Conservation (phyloP, 2,113 vertebrate genomes). For the Heloderma charlesbogerti region DNA sequence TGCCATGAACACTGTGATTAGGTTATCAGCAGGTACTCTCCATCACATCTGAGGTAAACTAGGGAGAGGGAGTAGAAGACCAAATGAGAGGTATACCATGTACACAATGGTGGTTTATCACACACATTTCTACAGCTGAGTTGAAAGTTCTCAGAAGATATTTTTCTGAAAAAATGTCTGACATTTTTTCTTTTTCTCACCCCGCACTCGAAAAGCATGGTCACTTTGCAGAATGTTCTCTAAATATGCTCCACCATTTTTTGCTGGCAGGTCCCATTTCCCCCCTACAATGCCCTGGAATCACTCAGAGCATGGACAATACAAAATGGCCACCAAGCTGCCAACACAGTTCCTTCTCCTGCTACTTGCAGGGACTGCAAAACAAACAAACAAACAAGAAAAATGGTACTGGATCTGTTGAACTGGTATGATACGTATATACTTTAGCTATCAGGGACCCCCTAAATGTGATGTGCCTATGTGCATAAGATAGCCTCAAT, state of each 20-base stretch:
- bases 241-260: too few relatives aligned
- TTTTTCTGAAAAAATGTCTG: not conserved
- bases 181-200: not conserved
- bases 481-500: not conserved
- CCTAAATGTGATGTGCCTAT: not conserved
- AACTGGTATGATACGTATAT: not conserved
- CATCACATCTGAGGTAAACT: not conserved
- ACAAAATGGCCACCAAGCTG: too few relatives aligned
- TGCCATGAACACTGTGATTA: not conserved
- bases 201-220: not conserved
- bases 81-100: not conserved
- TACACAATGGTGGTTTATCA: not conserved
- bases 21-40: conserved; percentile 27
- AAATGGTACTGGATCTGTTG: not conserved
- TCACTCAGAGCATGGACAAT: too few relatives aligned
- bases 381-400: too few relatives aligned
- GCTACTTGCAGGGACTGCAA: too few relatives aligned
- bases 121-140: not conserved
- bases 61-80: accelerated
- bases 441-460: too few relatives aligned
- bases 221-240: too few relatives aligned
- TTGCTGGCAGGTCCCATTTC: too few relatives aligned
- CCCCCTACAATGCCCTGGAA: too few relatives aligned
- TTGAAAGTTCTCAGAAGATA: not conserved
- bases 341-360: too few relatives aligned